Evolutionary conservation across 1,140 invertebrate genomes (phyloP), one percentile per base, ranked within the genome.

Genomic region (Probaryconus sp.): DNA sequence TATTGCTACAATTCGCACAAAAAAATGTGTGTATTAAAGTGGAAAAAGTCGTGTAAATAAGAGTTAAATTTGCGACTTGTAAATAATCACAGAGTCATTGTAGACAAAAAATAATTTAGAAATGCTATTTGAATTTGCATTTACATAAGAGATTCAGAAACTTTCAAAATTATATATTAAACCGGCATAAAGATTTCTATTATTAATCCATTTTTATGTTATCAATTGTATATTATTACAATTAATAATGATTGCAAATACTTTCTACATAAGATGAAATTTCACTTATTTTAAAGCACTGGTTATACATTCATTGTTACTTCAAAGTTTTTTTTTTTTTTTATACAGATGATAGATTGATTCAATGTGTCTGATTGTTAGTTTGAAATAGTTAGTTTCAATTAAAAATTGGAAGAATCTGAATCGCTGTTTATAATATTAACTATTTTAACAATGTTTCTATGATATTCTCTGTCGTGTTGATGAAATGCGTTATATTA

Each of bases 401-500:
- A n/a, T n/a, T n/a, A n/a, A n/a, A n/a, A 35, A 35, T 28, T 47
- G 13, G 30, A 47, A 47, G 43, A 47, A 11, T 47, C 45, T 31
- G 45, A 48, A 48, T 48, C 45, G 45, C 30, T 48, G 45, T 33
- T 47, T 33, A 30, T 48, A 30, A 48, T 17, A 48, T 33, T 33
- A 48, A 33, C 20, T 31, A 18, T 33, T 33, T 48, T 45, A 21
- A 31, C 28, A 26, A 31, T 17, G 17, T 40, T 40, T 42, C 28
- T 30, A 3, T 30, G 7, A 37, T 37, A 17, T 13, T n/a, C 16
- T 37, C 33, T 37, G 33, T 37, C 20, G 11, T 26, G 16, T 9
- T 20, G 48, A 30, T 17, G 6, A 33, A 16, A 38, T 37, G 48
- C 37, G 24, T 55, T 16, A 28, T 31, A 18, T 16, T 40, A 31